These are phyloP conservation scores for Julus scanicus DNA, from an alignment of 2,888 invertebrate genomes.

Conservation along the genomic window DNA sequence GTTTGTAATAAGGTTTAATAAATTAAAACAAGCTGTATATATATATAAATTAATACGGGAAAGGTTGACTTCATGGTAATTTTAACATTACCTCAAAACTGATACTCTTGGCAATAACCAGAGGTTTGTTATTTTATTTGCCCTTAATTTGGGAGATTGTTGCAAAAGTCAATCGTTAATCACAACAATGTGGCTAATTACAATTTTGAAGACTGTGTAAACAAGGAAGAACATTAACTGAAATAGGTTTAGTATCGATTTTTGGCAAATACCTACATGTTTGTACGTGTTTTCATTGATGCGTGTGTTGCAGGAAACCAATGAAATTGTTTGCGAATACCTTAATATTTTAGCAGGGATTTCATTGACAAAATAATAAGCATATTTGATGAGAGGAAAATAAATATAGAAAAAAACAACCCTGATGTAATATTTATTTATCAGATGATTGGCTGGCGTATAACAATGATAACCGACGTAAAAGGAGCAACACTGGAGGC, in stretches of 20 bases:
- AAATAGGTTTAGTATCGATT: constrained; percentile 40
- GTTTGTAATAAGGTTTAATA: too few species aligned
- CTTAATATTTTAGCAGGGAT: not conserved
- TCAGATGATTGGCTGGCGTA: constrained; percentile 40
- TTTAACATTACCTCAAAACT: not conserved
- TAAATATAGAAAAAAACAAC: not conserved
- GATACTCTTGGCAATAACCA: not conserved
- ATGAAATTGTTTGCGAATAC: not conserved
- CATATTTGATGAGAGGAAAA: not conserved
- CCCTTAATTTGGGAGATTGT: not conserved
- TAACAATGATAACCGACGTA: constrained; percentile 16
- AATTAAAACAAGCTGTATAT: too few species aligned
- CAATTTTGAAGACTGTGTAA: not conserved
- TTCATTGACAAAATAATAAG: not conserved
- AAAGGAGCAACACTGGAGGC: not conserved
- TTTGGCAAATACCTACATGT: not conserved
- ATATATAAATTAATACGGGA: too few species aligned
- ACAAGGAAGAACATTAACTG: constrained; percentile 17
- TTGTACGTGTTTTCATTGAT: not conserved
- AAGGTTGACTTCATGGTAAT: not conserved
- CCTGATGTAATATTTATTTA: not conserved
- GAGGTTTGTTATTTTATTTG: not conserved
- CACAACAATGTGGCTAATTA: constrained; percentile 6
- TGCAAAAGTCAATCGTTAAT: not conserved
- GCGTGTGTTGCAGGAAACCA: not conserved